Evolutionary conservation across 2,888 invertebrate species (phyloP).

Genomic region (Coelogynopora nodosa): DNA sequence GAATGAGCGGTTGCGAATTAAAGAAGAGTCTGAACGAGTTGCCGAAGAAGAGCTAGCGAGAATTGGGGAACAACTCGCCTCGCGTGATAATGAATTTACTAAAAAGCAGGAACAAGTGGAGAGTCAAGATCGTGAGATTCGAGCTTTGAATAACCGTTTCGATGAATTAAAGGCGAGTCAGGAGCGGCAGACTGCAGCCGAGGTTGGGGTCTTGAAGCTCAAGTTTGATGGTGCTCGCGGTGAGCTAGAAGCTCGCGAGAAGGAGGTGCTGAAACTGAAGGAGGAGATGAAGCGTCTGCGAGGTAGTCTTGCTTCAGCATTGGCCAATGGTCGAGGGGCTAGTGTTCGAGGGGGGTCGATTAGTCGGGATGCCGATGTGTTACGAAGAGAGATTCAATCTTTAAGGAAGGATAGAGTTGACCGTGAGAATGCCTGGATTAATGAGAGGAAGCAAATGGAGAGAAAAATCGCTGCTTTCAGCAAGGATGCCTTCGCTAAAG

Average conservation of each 20-base stretch:
- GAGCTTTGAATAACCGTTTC: background rate
- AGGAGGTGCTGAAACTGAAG: background rate
- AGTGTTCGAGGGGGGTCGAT: background rate
- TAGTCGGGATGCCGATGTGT: background rate
- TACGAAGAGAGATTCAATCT: background rate
- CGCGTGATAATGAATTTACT: conserved; percentile 51
- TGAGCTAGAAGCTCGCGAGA: background rate
- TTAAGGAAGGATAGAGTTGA: background rate
- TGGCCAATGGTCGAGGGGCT: background rate
- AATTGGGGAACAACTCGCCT: conserved; percentile 51
- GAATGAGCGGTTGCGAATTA: conserved; percentile 51
- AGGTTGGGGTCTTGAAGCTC: background rate
- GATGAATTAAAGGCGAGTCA: conserved; percentile 40
- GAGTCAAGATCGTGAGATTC: conserved; percentile 31
- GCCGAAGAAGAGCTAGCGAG: conserved; percentile 53
- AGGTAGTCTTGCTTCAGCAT: background rate
- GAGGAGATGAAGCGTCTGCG: background rate
- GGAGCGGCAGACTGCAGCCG: conserved; percentile 16
- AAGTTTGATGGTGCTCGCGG: background rate
- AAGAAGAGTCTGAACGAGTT: conserved; percentile 52
- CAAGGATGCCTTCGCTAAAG: background rate
- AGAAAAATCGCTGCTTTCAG: background rate
- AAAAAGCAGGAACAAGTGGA: conserved; percentile 50
- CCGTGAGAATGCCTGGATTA: background rate
- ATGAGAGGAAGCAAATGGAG: background rate